These are phyloP conservation scores for Octopus sinensis DNA, from an alignment of 1,140 invertebrate genomes.

Conservation along the genomic window DNA sequence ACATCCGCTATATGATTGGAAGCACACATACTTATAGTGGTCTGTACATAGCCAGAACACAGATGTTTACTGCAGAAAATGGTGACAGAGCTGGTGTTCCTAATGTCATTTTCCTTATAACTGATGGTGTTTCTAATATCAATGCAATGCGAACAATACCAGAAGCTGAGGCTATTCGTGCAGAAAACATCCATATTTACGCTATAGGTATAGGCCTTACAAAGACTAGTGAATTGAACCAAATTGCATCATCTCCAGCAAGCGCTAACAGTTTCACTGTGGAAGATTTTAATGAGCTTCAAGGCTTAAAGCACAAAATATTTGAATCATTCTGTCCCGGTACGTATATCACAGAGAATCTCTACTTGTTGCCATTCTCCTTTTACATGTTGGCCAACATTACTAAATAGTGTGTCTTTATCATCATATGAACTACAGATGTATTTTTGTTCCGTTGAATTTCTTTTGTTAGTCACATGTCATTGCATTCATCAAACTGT, in stretches of 20 bases:
- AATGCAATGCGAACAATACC: conserved; percentile 33
- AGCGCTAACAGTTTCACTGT: conserved; percentile 30
- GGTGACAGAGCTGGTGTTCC: conserved; percentile 34
- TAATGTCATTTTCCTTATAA: conserved; percentile 39
- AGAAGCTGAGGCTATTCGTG: conserved; percentile 32
- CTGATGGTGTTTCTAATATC: conserved; percentile 45
- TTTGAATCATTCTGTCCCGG: conserved; percentile 25
- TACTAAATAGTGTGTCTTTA: neutral
- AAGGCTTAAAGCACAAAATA: conserved; percentile 20
- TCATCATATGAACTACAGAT: no score
- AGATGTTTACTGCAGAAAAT: conserved; percentile 37
- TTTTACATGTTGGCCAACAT: neutral
- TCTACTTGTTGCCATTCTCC: no score
- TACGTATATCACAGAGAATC: conserved; percentile 8
- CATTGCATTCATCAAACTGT: no score
- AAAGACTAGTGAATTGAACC: conserved; percentile 33
- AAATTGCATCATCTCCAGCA: conserved; percentile 29
- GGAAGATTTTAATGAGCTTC: conserved; percentile 31
- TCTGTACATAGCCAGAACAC: conserved; percentile 28
- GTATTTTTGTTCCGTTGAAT: no score
- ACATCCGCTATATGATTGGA: conserved; percentile 28
- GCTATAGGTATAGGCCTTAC: conserved; percentile 41
- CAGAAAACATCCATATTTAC: conserved; percentile 36
- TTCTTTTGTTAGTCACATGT: no score
- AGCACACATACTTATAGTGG: conserved; percentile 35